Percentiles rank a stretch among this genome's conserved stretches.
Evolutionary conservation across 1,140 invertebrate species (phyloP).

Genomic region (Proales similis): DNA sequence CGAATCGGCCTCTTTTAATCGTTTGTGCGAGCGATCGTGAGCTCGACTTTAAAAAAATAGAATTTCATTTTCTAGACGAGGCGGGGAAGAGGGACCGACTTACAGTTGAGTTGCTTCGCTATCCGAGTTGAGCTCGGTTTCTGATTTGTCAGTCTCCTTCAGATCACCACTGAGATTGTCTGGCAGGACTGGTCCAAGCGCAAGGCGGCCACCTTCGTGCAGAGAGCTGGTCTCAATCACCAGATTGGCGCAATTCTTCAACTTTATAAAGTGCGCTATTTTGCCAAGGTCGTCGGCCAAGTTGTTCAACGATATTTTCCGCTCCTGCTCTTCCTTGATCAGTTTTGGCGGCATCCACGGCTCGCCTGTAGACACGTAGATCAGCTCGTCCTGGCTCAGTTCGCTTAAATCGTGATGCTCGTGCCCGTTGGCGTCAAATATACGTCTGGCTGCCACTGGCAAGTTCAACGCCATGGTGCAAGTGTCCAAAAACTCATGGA

Average conservation of each 20-base stretch:
- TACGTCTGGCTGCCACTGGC: slow-evolving; percentile 49
- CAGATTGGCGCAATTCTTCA: slow-evolving; percentile 26
- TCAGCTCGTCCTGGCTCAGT: slow-evolving; percentile 46
- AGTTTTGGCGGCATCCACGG: slow-evolving; percentile 48
- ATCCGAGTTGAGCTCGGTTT: too few relatives aligned
- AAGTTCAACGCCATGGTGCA: slow-evolving; percentile 48
- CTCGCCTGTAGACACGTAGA: slow-evolving; percentile 51
- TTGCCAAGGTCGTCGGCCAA: slow-evolving; percentile 47
- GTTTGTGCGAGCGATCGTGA: too few relatives aligned
- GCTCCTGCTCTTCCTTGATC: slow-evolving; percentile 47
- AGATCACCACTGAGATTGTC: too few relatives aligned
- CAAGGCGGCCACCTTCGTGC: slow-evolving; percentile 8
- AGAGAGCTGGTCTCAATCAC: slow-evolving; percentile 14
- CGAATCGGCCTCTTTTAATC: too few relatives aligned
- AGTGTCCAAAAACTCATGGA: slow-evolving; percentile 48
- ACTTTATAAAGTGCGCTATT: slow-evolving; percentile 31
- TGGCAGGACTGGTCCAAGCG: too few relatives aligned
- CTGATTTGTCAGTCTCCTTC: too few relatives aligned
- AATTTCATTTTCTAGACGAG: too few relatives aligned
- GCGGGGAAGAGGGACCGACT: too few relatives aligned
- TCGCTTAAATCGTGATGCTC: slow-evolving; percentile 47
- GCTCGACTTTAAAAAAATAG: too few relatives aligned
- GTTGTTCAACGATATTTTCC: slow-evolving; percentile 45
- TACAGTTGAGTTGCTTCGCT: too few relatives aligned
- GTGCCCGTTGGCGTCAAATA: slow-evolving; percentile 49